These are phyloP conservation scores for Acanthosepion esculentum DNA, from an alignment of 2,888 invertebrate genomes.

Conservation along the genomic window DNA sequence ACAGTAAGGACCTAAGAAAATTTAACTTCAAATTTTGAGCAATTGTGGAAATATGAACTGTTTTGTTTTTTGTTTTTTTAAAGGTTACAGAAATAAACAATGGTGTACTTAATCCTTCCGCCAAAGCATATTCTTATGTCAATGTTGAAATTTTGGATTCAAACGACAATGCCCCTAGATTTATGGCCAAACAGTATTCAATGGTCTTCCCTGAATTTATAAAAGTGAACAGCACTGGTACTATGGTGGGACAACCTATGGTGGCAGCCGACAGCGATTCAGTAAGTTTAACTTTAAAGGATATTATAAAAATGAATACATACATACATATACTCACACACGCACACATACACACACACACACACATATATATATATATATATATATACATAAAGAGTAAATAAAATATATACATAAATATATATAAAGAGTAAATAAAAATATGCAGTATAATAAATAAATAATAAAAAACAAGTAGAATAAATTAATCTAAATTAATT, in stretches of 20 bases:
- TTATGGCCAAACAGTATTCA: conserved; percentile 74
- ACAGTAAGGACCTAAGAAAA: too few species aligned
- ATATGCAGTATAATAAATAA: too few species aligned
- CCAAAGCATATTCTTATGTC: conserved; percentile 63
- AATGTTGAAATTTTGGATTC: conserved; percentile 72
- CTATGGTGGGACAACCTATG: not conserved
- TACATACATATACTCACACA: too few species aligned
- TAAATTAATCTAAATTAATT: too few species aligned
- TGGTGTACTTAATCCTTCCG: conserved; percentile 49
- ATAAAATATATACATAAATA: too few species aligned
- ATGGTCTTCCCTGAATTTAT: not conserved
- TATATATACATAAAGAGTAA: too few species aligned
- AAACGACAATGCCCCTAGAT: conserved; percentile 82
- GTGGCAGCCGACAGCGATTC: conserved; percentile 51
- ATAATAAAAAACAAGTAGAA: too few species aligned
- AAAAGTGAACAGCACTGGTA: not conserved
- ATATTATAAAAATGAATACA: too few species aligned
- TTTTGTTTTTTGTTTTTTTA: conserved; percentile 40
- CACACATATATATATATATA: too few species aligned
- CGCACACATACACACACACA: too few species aligned
- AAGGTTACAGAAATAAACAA: conserved; percentile 66
- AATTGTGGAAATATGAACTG: not conserved
- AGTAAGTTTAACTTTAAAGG: not conserved
- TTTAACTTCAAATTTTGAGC: too few species aligned
- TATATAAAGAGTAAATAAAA: too few species aligned